phyloP scores from a whole-genome alignment of 2,888 invertebrate genomes.

The Scotopteryx bipunctaria region DNA sequence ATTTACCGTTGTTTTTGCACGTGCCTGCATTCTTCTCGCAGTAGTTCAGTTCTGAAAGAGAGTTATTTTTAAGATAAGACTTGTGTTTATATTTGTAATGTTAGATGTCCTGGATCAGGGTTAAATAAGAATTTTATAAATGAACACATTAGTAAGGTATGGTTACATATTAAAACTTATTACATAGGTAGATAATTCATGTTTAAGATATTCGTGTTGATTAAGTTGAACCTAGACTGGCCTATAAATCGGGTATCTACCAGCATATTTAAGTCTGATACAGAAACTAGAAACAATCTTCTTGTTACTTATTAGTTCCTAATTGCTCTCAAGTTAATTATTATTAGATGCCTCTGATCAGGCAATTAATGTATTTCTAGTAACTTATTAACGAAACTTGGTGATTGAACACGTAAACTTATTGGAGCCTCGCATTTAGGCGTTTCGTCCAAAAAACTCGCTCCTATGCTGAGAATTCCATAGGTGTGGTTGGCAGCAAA shows the following conservation, averaged over 20 bases:
- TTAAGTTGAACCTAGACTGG: not conserved
- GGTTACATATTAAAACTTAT: too few relatives aligned
- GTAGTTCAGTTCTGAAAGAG: constrained; percentile 87
- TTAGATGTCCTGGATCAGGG: too few relatives aligned
- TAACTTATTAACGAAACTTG: constrained; percentile 16
- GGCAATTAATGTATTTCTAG: constrained; percentile 13
- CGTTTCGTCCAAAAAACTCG: constrained; percentile 18
- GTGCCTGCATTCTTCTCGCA: constrained; percentile 90
- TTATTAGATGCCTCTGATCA: constrained; percentile 10
- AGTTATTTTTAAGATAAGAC: too few relatives aligned
- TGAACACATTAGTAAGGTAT: too few relatives aligned
- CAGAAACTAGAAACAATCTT: constrained; percentile 8
- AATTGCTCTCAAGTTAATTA: constrained; percentile 12
- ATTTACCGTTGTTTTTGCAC: constrained; percentile 92
- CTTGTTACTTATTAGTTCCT: constrained; percentile 14
- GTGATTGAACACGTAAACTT: constrained; percentile 22
- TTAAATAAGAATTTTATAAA: too few relatives aligned
- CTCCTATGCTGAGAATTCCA: constrained; percentile 20
- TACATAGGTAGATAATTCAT: too few relatives aligned
- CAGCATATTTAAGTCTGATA: constrained; percentile 12
- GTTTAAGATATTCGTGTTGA: not conserved
- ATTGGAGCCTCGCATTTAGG: constrained; percentile 16
- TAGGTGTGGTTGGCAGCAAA: constrained; percentile 25
- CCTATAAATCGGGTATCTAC: not conserved
- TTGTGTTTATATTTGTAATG: too few relatives aligned